Evolutionary conservation across 2,888 invertebrate species (phyloP).

Genomic region (Andricus quercusramuli): DNA sequence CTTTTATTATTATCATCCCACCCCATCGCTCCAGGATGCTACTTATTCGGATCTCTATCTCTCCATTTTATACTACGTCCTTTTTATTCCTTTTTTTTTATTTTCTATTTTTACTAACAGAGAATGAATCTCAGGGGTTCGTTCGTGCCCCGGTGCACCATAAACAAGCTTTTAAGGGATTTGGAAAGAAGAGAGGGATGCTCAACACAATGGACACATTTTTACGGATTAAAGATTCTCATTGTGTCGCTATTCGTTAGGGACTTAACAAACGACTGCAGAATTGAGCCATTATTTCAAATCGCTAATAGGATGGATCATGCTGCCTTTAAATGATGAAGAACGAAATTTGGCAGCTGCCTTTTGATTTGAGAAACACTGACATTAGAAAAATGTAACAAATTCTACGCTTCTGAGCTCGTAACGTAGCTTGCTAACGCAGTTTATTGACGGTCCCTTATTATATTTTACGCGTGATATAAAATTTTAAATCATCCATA

Average conservation of each 20-base stretch:
- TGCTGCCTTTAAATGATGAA: neutral
- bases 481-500: neutral
- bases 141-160: neutral
- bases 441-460: neutral
- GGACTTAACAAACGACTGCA: constrained; percentile 1
- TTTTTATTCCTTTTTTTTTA: constrained; percentile 7
- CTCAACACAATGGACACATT: constrained; percentile 54
- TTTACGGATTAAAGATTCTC: constrained; percentile 68
- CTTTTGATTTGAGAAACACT: neutral
- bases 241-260: constrained; percentile 51
- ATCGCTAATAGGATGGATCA: constrained; percentile 21
- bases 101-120: neutral
- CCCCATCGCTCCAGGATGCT: constrained; percentile 25
- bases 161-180: constrained; percentile 72
- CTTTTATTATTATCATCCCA: constrained; percentile 31
- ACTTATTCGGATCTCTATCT: constrained; percentile 28
- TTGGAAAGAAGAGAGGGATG: constrained; percentile 48
- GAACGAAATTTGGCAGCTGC: constrained; percentile 11
- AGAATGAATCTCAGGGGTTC: constrained; percentile 10
- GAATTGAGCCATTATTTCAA: constrained; percentile 48
- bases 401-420: neutral
- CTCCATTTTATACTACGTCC: neutral
- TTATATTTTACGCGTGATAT: neutral
- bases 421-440: no score
- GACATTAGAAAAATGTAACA: neutral